A percentile compares a stretch with the other conserved stretches of the same genome.
phyloP scores from a whole-genome alignment of 2,797 vertebrate genomes.

The Pseudochaenichthys georgianus region DNA sequence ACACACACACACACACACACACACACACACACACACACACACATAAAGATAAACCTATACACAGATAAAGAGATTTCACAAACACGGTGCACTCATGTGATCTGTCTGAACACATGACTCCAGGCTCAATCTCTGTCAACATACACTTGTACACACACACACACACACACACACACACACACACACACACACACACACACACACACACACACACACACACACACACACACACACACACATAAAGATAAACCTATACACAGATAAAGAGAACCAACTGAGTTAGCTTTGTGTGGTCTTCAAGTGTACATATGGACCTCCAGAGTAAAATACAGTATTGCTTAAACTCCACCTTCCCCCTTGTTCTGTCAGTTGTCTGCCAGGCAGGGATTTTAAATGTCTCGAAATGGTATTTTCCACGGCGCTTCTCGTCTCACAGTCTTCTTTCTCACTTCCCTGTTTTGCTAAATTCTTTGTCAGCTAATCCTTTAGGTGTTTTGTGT shows the following conservation, averaged over 20 bases:
- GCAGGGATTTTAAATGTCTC: conserved; percentile 9
- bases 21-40: background rate
- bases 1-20: conserved; percentile 9
- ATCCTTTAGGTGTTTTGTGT: conserved; percentile 25
- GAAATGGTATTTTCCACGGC: conserved; percentile 26
- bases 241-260: background rate
- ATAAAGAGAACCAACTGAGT: conserved; percentile 13
- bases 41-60: no score
- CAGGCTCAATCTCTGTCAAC: conserved; percentile 37
- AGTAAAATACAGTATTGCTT: background rate
- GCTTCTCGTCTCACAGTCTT: background rate
- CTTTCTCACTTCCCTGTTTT: conserved; percentile 12
- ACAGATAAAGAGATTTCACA: conserved; percentile 31
- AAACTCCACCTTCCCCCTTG: background rate
- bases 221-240: background rate
- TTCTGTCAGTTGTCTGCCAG: background rate
- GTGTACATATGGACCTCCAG: background rate
- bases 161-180: conserved; percentile 7
- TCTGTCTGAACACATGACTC: conserved; percentile 58
- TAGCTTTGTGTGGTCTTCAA: background rate
- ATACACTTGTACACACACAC: conserved; percentile 12
- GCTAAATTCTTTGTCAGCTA: conserved; percentile 9
- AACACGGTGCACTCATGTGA: conserved; percentile 45
- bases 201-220: background rate
- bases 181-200: conserved; percentile 5